Percentiles rank a stretch among this genome's conserved stretches.
Conservation (phyloP, 1,140 invertebrate genomes). For the Drosophila murphyi region DNA sequence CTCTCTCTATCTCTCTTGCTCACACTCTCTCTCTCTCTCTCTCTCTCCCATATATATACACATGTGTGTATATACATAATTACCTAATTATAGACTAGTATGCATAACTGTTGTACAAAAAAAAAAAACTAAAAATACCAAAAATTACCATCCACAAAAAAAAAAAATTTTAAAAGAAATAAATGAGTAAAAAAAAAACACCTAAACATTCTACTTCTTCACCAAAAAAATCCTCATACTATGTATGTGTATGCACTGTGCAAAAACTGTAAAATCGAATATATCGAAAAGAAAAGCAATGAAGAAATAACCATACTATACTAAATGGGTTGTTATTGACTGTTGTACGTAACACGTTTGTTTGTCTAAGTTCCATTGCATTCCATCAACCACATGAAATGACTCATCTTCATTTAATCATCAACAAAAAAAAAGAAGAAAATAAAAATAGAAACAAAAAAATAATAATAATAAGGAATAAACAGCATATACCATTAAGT, state of each 20-base stretch:
- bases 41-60: conserved; percentile 29
- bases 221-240: conserved; percentile 27
- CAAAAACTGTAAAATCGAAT: conserved; percentile 40
- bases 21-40: conserved; percentile 5
- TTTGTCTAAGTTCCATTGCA: conserved; percentile 45
- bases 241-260: conserved; percentile 70
- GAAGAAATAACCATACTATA: conserved; percentile 14
- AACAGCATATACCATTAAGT: conserved; percentile 2
- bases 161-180: not conserved
- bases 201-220: not conserved
- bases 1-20: conserved; percentile 4
- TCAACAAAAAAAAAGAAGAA: not conserved
- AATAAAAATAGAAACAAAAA: not conserved
- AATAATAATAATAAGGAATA: not conserved
- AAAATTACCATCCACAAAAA: conserved; percentile 3
- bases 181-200: not conserved
- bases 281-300: conserved; percentile 26
- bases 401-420: not conserved
- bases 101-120: conserved; percentile 55
- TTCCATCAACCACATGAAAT: conserved; percentile 2
- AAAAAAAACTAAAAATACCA: conserved; percentile 22
- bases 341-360: conserved; percentile 58
- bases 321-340: conserved; percentile 44
- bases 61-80: conserved; percentile 26
- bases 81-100: conserved; percentile 36